Percentiles rank a stretch among this genome's conserved stretches.
Conservation (phyloP, 1,140 invertebrate genomes). For the Pomacea maculata region DNA sequence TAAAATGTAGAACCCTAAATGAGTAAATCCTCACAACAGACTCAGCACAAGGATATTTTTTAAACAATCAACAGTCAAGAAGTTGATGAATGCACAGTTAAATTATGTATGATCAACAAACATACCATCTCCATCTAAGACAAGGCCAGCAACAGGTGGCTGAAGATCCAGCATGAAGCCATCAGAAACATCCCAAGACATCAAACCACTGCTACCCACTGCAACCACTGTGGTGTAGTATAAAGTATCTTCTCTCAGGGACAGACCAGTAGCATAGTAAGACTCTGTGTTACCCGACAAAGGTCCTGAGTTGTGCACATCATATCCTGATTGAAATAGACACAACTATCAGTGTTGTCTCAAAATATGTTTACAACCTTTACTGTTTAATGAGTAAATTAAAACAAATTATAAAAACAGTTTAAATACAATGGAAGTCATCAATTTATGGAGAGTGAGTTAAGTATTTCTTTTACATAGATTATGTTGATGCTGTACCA, state of each 20-base stretch:
- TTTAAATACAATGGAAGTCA: too few species aligned
- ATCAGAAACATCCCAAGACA: slow-evolving; percentile 30
- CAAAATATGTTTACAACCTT: too few species aligned
- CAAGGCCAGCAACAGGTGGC: slow-evolving; percentile 35
- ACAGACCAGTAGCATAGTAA: not conserved
- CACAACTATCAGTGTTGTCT: too few species aligned
- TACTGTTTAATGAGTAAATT: too few species aligned
- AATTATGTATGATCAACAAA: slow-evolving; percentile 36
- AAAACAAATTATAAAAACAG: too few species aligned
- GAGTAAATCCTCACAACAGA: not conserved
- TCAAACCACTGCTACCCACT: not conserved
- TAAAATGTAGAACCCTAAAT: not conserved
- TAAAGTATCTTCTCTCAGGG: not conserved
- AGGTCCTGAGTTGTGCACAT: not conserved
- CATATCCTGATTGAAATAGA: not conserved
- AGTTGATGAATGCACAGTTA: slow-evolving; percentile 6
- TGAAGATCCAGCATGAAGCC: slow-evolving; percentile 43
- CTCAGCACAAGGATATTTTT: not conserved
- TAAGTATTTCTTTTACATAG: too few species aligned
- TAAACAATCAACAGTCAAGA: not conserved
- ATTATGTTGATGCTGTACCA: too few species aligned
- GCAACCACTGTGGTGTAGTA: slow-evolving; percentile 11
- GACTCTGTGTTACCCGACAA: not conserved
- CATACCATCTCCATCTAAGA: slow-evolving; percentile 33
- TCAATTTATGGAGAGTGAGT: too few species aligned